A percentile compares a stretch with the other conserved stretches of the same genome.
phyloP scores from a whole-genome alignment of 2,888 invertebrate genomes.

The Enchytraeus crypticus region DNA sequence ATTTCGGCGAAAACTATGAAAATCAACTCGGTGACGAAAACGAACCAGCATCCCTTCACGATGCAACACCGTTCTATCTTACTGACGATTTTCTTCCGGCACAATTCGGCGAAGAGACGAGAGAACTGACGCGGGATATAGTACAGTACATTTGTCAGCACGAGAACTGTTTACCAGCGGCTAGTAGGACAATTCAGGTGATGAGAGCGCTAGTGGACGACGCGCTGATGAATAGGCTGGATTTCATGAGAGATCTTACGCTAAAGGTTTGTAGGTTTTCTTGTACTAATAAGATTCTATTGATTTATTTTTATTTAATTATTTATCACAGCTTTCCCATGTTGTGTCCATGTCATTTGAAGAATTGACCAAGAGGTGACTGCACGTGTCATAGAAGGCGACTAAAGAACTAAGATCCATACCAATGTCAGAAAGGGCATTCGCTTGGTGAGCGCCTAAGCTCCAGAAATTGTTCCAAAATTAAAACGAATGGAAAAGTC shows the following conservation, averaged over 20 bases:
- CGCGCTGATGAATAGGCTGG: constrained; percentile 20
- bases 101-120: constrained; percentile 20
- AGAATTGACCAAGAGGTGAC: no score
- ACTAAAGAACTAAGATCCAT: no score
- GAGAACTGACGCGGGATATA: constrained; percentile 22
- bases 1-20: no score
- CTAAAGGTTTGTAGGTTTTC: constrained; percentile 2
- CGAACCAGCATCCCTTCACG: no score
- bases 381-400: no score
- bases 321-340: background rate
- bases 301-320: background rate
- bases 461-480: no score
- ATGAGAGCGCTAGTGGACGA: constrained; percentile 26
- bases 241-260: constrained; percentile 21
- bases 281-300: background rate
- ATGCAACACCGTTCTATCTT: constrained; percentile 18
- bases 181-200: constrained; percentile 17
- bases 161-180: constrained; percentile 13
- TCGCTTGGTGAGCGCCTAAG: no score
- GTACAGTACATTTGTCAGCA: constrained; percentile 20
- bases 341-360: background rate
- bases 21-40: no score
- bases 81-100: constrained; percentile 23
- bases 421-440: no score
- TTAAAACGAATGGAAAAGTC: no score